Evolutionary conservation across 1,140 invertebrate species (phyloP).

Genomic region (Doryteuthis pealeii): DNA sequence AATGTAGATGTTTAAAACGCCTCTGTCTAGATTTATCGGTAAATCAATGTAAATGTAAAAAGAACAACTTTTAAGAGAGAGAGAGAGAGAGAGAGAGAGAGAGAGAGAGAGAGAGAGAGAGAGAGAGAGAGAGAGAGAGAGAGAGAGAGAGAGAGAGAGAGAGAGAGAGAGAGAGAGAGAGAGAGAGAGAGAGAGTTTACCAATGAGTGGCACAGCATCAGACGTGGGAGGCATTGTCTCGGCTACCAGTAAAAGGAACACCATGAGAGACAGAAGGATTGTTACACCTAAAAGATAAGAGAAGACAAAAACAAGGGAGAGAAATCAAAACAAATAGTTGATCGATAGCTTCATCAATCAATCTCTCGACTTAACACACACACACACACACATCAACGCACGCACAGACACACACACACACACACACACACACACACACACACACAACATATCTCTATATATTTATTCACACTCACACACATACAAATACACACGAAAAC

Average conservation of each 20-base stretch:
- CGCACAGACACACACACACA: slow-evolving; percentile 9
- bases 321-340: not conserved
- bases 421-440: not conserved
- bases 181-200: slow-evolving; percentile 66
- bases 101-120: too few relatives aligned
- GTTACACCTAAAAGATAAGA: slow-evolving; percentile 78
- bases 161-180: too few relatives aligned
- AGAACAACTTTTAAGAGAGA: too few relatives aligned
- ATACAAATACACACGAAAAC: not conserved
- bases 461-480: too few relatives aligned
- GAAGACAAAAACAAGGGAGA: not conserved
- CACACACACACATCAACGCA: slow-evolving; percentile 11
- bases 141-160: too few relatives aligned
- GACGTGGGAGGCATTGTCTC: slow-evolving; percentile 97
- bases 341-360: not conserved
- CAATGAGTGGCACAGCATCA: slow-evolving; percentile 95
- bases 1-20: too few relatives aligned
- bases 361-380: not conserved
- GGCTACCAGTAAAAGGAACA: slow-evolving; percentile 57
- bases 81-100: too few relatives aligned
- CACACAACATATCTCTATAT: too few relatives aligned
- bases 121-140: too few relatives aligned
- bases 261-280: slow-evolving; percentile 58
- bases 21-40: too few relatives aligned
- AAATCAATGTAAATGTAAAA: too few relatives aligned